phyloP scores from a whole-genome alignment of 2,113 vertebrate genomes.

The Gavialis gangeticus region DNA sequence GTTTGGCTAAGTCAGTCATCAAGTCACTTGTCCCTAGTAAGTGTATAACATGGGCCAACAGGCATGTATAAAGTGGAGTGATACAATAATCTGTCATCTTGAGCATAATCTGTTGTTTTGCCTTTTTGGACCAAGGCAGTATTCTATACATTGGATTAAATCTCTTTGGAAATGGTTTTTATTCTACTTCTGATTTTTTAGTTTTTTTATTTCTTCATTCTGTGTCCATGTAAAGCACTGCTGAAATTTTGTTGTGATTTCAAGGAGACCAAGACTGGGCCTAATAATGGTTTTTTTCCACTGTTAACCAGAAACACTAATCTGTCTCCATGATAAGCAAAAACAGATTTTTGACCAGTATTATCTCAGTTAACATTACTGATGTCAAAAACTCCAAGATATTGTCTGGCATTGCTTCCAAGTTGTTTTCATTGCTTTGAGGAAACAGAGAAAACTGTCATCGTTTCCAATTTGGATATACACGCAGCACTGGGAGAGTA shows the following conservation, averaged over 20 bases:
- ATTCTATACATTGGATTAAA: constrained; percentile 42
- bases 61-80: neutral
- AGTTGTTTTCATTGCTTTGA: constrained; percentile 47
- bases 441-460: constrained; percentile 54
- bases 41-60: constrained; percentile 27
- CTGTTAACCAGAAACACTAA: neutral
- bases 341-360: neutral
- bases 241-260: constrained; percentile 35
- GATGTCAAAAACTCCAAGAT: neutral
- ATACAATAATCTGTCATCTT: constrained; percentile 20
- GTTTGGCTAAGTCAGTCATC: neutral
- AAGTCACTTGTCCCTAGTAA: constrained; percentile 13
- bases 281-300: neutral
- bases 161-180: neutral
- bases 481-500: constrained; percentile 35
- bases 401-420: neutral
- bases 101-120: constrained; percentile 10
- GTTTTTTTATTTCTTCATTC: constrained; percentile 4
- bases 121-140: neutral
- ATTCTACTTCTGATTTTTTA: constrained; percentile 27
- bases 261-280: neutral
- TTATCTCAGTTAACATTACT: neutral
- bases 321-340: constrained; percentile 30
- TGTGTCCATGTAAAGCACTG: neutral
- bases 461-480: constrained; percentile 32